phyloP scores from a whole-genome alignment of 2,888 invertebrate genomes.

The Zaprionus obscuricornis region DNA sequence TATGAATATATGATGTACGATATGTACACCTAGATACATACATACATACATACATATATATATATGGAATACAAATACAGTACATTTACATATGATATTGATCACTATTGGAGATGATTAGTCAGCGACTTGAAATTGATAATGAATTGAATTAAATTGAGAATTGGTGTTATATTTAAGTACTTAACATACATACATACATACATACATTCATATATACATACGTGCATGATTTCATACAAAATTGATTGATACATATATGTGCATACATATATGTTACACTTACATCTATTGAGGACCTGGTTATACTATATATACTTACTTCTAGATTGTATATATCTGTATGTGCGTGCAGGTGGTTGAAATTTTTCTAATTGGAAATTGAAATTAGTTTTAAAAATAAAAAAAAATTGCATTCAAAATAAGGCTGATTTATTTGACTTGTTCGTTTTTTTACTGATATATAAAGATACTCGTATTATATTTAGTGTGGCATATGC shows the following conservation, averaged over 20 bases:
- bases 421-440: conserved; percentile 76
- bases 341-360: conserved; percentile 46
- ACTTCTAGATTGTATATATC: conserved; percentile 6
- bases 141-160: conserved; percentile 18
- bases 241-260: conserved; percentile 17
- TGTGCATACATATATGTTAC: conserved; percentile 3
- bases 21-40: conserved; percentile 7
- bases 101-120: too few species aligned
- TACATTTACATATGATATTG: conserved; percentile 40
- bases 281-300: too few species aligned
- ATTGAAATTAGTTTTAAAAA: conserved; percentile 60
- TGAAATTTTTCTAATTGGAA: conserved; percentile 58
- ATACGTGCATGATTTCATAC: conserved; percentile 15
- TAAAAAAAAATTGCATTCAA: conserved; percentile 65
- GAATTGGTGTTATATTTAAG: conserved; percentile 43
- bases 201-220: conserved; percentile 10
- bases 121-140: conserved; percentile 1
- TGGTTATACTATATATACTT: conserved; percentile 13
- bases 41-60: conserved; percentile 19
- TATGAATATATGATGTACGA: conserved; percentile 15
- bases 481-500: conserved; percentile 32
- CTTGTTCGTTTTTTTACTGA: conserved; percentile 68
- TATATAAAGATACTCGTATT: conserved; percentile 31
- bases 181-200: too few species aligned
- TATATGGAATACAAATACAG: conserved; percentile 16